These are phyloP conservation scores for Cecropterus lyciades DNA, from an alignment of 1,140 invertebrate genomes.

Conservation along the genomic window DNA sequence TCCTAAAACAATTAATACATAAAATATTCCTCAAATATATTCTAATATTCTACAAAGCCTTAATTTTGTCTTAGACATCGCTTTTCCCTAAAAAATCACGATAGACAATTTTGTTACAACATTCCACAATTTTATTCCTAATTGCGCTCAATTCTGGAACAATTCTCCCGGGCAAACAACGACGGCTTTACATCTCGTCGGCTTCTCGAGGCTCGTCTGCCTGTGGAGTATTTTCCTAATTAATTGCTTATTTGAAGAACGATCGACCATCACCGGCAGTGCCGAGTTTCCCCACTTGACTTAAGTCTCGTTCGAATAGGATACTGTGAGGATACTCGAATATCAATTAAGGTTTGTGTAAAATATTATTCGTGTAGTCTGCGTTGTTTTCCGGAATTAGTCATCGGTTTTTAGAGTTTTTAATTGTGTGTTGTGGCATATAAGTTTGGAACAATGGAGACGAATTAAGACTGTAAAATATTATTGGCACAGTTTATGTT, in stretches of 20 bases:
- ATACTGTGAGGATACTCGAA: background rate
- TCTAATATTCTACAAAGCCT: no score
- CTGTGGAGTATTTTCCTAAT: conserved; percentile 52
- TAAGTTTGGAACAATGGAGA: no score
- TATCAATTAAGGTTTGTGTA: background rate
- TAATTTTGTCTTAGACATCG: no score
- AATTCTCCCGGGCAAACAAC: conserved; percentile 25
- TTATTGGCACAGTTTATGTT: no score
- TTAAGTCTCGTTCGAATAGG: conserved; percentile 2
- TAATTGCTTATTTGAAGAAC: conserved; percentile 57
- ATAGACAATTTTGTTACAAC: background rate
- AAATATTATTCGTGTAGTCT: background rate
- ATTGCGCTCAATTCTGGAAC: conserved; percentile 24
- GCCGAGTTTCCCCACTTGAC: conserved; percentile 33
- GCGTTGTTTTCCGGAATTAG: background rate
- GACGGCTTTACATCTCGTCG: conserved; percentile 22
- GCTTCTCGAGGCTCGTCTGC: conserved; percentile 17
- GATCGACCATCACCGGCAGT: conserved; percentile 47
- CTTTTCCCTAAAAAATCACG: no score
- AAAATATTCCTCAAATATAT: no score
- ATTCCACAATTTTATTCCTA: background rate
- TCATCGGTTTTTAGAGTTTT: no score
- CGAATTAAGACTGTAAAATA: no score
- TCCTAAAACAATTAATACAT: no score
- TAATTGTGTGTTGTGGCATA: no score